Percentiles rank a stretch among this genome's conserved stretches.
Evolutionary conservation across 2,113 vertebrate species (phyloP).

Genomic region (Athene noctua): DNA sequence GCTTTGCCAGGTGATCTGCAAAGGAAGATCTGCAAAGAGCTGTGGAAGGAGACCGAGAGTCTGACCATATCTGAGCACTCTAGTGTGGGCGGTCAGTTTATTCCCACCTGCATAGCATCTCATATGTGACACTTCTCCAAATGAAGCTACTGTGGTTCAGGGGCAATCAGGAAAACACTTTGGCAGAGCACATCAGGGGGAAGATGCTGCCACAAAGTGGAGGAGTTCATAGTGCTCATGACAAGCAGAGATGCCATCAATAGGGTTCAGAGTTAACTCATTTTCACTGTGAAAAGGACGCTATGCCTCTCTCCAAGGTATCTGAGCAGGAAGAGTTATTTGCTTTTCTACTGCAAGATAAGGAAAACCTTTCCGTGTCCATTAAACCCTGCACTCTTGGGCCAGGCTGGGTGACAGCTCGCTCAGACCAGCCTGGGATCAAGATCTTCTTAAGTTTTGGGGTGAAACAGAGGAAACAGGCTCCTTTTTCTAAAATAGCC

Average conservation of each 20-base stretch:
- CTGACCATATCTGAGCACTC: rapidly evolving
- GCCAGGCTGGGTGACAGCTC: background rate
- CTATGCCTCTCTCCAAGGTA: background rate
- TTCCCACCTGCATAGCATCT: background rate
- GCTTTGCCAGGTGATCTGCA: background rate
- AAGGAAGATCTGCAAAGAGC: background rate
- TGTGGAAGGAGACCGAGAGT: rapidly evolving
- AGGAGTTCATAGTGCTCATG: rapidly evolving
- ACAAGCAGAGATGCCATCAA: background rate
- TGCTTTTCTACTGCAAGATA: background rate
- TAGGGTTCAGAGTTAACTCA: background rate
- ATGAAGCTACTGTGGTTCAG: background rate
- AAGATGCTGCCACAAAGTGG: background rate
- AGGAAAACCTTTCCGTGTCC: too few relatives aligned
- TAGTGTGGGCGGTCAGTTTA: rapidly evolving
- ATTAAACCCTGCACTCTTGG: background rate
- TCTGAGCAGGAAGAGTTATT: background rate
- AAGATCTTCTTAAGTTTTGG: background rate
- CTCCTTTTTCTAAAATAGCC: background rate
- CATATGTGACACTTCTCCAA: rapidly evolving
- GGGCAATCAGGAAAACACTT: background rate
- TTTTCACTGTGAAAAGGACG: background rate
- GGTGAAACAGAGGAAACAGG: background rate
- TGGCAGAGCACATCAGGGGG: rapidly evolving
- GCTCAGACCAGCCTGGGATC: background rate